Percentiles rank a stretch among this genome's conserved stretches.
Evolutionary conservation across 2,113 vertebrate genomes (phyloP).

Genomic region (Prunella himalayana): DNA sequence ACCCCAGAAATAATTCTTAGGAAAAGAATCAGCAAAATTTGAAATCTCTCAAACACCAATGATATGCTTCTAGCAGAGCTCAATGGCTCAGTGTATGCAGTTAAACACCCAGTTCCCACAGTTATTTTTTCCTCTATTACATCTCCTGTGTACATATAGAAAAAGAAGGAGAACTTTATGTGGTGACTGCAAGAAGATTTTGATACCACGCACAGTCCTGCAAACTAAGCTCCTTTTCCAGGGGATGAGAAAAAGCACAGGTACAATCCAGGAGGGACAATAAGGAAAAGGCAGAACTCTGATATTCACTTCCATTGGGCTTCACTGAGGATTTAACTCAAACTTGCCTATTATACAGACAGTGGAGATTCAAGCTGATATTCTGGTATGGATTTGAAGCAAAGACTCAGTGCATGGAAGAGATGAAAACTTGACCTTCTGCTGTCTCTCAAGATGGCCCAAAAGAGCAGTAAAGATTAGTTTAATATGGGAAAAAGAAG

Average conservation of each 20-base stretch:
- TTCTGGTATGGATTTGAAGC: background rate
- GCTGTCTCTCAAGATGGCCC: background rate
- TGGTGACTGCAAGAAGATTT: background rate
- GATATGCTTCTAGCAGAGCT: rapidly evolving
- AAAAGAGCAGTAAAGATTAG: background rate
- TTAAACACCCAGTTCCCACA: background rate
- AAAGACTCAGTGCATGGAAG: background rate
- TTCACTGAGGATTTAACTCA: background rate
- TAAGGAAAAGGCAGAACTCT: background rate
- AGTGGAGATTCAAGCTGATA: background rate
- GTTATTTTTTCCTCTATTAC: background rate
- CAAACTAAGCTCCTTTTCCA: background rate
- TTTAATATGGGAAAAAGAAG: background rate
- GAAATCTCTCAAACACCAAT: background rate
- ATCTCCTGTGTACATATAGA: background rate
- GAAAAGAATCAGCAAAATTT: background rate
- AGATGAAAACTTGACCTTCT: background rate
- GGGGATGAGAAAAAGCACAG: background rate
- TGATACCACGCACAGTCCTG: background rate
- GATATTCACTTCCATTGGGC: background rate
- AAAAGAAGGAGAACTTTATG: background rate
- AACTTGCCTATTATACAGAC: background rate
- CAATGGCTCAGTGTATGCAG: background rate
- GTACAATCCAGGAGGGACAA: background rate
- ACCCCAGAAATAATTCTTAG: background rate